Base-by-base conservation (phyloP, 2,113 vertebrate species). In the Phycodurus eques region DNA sequence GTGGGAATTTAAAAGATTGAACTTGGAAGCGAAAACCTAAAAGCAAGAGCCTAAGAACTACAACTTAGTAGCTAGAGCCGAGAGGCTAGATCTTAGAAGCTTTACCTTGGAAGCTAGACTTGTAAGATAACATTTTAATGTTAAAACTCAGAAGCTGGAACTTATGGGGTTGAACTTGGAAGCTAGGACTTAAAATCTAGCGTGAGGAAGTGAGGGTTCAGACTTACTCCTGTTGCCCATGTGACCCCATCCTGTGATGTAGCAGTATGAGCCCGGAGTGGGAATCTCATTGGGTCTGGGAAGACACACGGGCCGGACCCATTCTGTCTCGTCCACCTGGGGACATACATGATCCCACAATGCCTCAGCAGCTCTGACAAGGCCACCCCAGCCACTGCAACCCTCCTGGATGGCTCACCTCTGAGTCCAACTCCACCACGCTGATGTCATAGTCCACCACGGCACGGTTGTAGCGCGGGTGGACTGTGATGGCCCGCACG, bases 401-500 rank as follows among this genome's bases (percentile, higher is more conserved):
- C 7, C n/a, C 19, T n/a, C 35, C 1, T 17, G 33, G 0, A 10
- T 1, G 13, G 49, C 76, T 75, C 43, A 89, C 89, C 87, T 86
- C 89, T 0, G 85, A 63, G 27, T 93, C 92, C 10, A 99, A 92
- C 88, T 99, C 92, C 70, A 99, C 92, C 1, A 98, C 91, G 75
- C 96, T 98, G 92, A 99, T 98, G 88, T 99, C 98, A 0, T 98
- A 99, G 87, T 99, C 98, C 2, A 98, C 95, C 1, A 98, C 96
- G 0, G 94, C 95, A 0, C 95, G 93, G 84, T 94, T 97, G 79
- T 99, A 99, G 60, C 96, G 96, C 0, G 96, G 96, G 70, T 99
- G 98, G 0, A 95, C 91, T n/a, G 95, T 89, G 77, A 99, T 94
- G 69, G 89, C 93, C 74, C 91, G 94, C 75, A 99, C 97, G 0